Evolutionary conservation across 1,140 invertebrate genomes (phyloP).

Genomic region (Camponotus vicinus): DNA sequence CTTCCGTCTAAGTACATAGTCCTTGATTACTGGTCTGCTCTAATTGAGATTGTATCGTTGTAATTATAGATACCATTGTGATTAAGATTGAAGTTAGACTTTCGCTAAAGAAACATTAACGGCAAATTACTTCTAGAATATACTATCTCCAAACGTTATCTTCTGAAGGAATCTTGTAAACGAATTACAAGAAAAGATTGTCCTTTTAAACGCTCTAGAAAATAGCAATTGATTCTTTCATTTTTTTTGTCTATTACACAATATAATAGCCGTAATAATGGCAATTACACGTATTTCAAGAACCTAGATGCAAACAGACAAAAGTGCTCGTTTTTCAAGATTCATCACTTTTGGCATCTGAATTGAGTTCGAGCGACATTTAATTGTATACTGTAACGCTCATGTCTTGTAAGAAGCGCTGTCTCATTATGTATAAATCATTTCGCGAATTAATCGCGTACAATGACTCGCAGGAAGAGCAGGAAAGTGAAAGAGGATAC

Average conservation of each 20-base stretch:
- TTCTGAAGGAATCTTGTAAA: not conserved
- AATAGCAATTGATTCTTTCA: not conserved
- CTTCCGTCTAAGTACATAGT: constrained; percentile 27
- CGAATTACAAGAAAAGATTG: not conserved
- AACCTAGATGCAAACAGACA: not conserved
- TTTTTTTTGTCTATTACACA: not conserved
- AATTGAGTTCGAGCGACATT: not conserved
- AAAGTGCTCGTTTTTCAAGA: not conserved
- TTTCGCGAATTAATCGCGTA: constrained; percentile 9
- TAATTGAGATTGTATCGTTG: constrained; percentile 31
- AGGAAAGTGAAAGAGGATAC: not conserved
- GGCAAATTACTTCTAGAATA: constrained; percentile 30
- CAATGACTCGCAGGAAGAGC: constrained; percentile 1
- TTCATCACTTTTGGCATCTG: not conserved
- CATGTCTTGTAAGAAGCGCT: not conserved
- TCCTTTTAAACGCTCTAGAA: not conserved
- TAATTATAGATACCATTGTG: constrained; percentile 24
- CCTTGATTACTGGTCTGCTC: constrained; percentile 34
- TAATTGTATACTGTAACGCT: not conserved
- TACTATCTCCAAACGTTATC: not conserved
- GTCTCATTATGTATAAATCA: not conserved
- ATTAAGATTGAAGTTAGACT: constrained; percentile 48
- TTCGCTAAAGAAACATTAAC: constrained; percentile 5
- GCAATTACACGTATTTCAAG: not conserved
- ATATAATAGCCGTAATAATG: not conserved